These are phyloP conservation scores for Ginglymostoma cirratum DNA, from an alignment of 2,113 vertebrate genomes.

Conservation along the genomic window DNA sequence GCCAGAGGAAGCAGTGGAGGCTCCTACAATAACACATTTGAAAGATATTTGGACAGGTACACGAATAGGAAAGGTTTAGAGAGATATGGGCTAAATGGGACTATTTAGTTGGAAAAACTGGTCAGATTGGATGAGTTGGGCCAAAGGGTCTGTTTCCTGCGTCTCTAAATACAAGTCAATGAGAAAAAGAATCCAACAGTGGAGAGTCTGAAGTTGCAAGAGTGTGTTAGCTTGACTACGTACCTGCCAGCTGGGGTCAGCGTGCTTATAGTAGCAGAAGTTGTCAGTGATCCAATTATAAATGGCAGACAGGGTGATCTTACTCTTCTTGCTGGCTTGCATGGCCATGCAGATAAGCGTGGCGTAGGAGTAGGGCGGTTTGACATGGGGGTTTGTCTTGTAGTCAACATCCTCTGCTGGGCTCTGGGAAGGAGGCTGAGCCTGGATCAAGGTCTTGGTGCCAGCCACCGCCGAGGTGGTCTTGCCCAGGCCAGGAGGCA, in stretches of 20 bases:
- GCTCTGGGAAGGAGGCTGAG: constrained; percentile 48
- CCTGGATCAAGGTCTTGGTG: constrained; percentile 40
- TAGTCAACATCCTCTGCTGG: constrained; percentile 62
- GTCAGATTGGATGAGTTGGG: no score
- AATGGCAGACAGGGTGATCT: constrained; percentile 73
- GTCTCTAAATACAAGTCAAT: no score
- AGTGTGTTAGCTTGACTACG: constrained; percentile 24
- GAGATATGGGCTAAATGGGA: no score
- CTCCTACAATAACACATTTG: no score
- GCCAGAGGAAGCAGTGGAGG: no score
- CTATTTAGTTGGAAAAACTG: no score
- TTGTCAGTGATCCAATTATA: constrained; percentile 77
- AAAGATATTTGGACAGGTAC: no score
- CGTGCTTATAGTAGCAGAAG: constrained; percentile 76
- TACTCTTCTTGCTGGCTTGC: constrained; percentile 70
- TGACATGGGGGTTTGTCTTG: constrained; percentile 64
- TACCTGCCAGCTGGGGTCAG: constrained; percentile 81
- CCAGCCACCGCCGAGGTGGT: constrained; percentile 45
- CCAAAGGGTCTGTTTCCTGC: no score
- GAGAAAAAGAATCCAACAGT: background rate
- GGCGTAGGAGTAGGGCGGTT: constrained; percentile 73
- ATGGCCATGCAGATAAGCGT: constrained; percentile 80
- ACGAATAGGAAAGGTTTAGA: no score
- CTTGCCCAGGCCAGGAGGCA: constrained; percentile 56
- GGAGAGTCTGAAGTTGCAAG: background rate